Conservation (phyloP, 2,113 vertebrate species). For the Petrocephalus zakoni region DNA sequence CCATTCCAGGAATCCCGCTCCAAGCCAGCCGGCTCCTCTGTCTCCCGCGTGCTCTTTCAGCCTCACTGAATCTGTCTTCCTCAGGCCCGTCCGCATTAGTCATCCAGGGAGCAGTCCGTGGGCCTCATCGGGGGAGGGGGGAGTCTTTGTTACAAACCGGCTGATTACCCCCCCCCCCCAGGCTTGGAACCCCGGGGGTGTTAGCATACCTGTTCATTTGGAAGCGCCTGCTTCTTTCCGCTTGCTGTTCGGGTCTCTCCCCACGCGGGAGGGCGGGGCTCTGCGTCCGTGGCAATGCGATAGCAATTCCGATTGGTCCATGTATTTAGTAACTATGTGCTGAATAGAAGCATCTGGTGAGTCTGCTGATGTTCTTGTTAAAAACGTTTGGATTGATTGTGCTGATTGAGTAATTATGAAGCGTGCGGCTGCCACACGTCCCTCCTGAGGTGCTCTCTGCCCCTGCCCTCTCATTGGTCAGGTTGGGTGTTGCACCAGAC, state of each 20-base stretch:
- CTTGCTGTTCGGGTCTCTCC: neutral
- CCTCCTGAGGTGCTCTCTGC: neutral
- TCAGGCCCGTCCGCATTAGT: neutral
- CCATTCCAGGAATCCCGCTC: neutral
- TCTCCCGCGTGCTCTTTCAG: neutral
- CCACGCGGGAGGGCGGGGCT: neutral
- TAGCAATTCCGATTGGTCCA: neutral
- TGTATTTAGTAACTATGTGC: neutral
- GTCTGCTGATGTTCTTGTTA: neutral
- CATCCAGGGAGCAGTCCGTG: neutral
- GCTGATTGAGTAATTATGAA: constrained; percentile 1
- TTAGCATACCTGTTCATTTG: neutral
- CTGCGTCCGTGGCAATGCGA: neutral
- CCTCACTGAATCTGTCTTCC: neutral
- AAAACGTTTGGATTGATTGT: neutral
- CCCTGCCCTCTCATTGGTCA: neutral
- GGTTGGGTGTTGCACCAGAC: neutral
- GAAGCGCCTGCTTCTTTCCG: neutral
- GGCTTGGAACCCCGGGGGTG: neutral
- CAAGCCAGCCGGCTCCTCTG: neutral
- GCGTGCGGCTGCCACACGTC: neutral
- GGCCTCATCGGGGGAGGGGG: neutral
- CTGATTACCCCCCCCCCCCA: neutral
- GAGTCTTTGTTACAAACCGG: neutral
- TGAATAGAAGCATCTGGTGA: neutral